Percentiles rank a stretch among this genome's conserved stretches.
These are phyloP conservation scores for Heteropelma amictum DNA, from an alignment of 2,888 invertebrate species.

Conservation along the genomic window DNA sequence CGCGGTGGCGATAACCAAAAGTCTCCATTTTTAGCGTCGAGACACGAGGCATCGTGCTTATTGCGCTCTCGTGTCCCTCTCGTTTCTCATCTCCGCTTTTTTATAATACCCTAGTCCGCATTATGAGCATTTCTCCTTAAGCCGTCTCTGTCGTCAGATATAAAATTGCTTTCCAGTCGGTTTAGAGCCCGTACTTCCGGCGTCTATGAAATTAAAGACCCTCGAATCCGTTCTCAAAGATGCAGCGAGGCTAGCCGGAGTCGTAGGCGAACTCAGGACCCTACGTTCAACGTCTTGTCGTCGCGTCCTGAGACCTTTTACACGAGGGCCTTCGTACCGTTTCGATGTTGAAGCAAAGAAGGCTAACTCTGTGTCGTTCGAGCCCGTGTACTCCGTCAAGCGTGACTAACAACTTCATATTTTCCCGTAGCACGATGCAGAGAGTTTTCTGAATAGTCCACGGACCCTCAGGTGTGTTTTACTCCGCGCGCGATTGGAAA, in stretches of 20 bases:
- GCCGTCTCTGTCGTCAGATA: slow-evolving; percentile 41
- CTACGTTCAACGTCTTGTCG: slow-evolving; percentile 38
- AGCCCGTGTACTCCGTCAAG: slow-evolving; percentile 60
- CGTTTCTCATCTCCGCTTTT: slow-evolving; percentile 4
- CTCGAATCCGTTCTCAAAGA: slow-evolving; percentile 56
- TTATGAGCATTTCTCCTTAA: slow-evolving; percentile 5
- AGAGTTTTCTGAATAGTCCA: slow-evolving; percentile 53
- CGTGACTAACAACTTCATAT: slow-evolving; percentile 75
- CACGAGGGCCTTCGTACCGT: not conserved
- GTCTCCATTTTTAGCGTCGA: slow-evolving; percentile 39
- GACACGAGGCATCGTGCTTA: not conserved
- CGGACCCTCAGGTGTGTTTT: slow-evolving; percentile 25
- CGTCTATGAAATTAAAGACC: slow-evolving; percentile 64
- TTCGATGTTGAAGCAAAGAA: slow-evolving; percentile 2
- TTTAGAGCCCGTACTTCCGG: slow-evolving; percentile 57
- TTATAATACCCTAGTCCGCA: not conserved
- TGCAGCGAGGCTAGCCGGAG: slow-evolving; percentile 64
- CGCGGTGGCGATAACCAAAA: slow-evolving; percentile 29
- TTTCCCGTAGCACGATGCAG: slow-evolving; percentile 56
- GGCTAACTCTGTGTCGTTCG: slow-evolving; percentile 45
- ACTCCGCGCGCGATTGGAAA: too few relatives aligned
- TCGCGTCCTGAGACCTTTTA: slow-evolving; percentile 25
- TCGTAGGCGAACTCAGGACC: too few relatives aligned
- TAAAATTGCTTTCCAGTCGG: slow-evolving; percentile 62
- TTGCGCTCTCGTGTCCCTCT: not conserved